Percentiles rank a stretch among this genome's conserved stretches.
These are phyloP conservation scores for Caenorhabditis sinica DNA, from an alignment of 2,888 invertebrate species.

Conservation along the genomic window DNA sequence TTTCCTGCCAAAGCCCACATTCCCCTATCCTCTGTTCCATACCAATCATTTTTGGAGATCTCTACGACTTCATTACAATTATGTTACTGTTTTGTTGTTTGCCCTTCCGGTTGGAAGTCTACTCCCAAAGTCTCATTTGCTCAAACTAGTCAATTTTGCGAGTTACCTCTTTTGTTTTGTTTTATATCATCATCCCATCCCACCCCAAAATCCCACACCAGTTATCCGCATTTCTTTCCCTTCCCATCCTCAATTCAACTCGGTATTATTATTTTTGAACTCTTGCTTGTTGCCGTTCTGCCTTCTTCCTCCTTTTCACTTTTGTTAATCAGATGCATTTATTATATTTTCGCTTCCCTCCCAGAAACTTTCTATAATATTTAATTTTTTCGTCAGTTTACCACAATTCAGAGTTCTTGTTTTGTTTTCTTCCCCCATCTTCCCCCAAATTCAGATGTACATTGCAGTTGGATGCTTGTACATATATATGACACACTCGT, in stretches of 20 bases:
- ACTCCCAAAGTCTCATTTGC: constrained; percentile 38
- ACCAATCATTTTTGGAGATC: constrained; percentile 35
- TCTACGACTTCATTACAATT: constrained; percentile 23
- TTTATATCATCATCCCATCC: constrained; percentile 26
- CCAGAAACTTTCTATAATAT: constrained; percentile 27
- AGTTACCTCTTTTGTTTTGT: constrained; percentile 25
- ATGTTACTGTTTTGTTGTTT: constrained; percentile 21
- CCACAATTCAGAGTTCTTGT: constrained; percentile 18
- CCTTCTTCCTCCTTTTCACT: constrained; percentile 2
- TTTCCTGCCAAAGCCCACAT: constrained; percentile 20
- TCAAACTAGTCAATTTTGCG: constrained; percentile 42
- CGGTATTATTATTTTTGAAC: constrained; percentile 41
- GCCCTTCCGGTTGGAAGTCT: constrained; percentile 5
- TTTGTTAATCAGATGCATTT: constrained; percentile 45
- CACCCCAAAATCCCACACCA: not conserved
- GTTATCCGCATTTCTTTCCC: constrained; percentile 43
- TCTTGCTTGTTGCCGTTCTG: constrained; percentile 9
- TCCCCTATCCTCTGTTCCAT: constrained; percentile 10
- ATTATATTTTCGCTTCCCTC: constrained; percentile 41
- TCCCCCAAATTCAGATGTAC: constrained; percentile 25
- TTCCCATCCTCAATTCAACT: constrained; percentile 14
- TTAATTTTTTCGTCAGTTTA: constrained; percentile 28
- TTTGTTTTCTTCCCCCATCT: constrained; percentile 23
- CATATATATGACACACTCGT: constrained; percentile 1
- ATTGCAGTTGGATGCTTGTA: constrained; percentile 53